Evolutionary conservation across 2,797 vertebrate species (phyloP), one percentile per base, ranked within the genome.

Genomic region (Lagorchestes hirsutus): DNA sequence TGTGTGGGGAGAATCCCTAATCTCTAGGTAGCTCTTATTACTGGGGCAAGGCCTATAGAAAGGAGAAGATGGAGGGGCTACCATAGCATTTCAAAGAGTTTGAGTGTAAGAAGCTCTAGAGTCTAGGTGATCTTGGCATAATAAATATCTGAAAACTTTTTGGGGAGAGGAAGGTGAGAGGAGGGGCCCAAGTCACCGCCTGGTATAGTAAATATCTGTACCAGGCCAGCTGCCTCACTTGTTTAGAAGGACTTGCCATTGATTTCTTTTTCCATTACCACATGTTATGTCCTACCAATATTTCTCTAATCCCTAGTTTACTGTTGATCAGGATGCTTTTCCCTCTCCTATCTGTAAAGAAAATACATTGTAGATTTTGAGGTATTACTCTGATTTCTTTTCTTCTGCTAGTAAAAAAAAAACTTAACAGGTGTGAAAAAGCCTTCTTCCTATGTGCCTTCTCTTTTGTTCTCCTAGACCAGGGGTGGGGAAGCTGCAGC

Each of bases 151-250:
- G 34, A n/a, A 74, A 74, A n/a, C 58, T n/a, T 18, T 74, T 74
- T 6, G 1, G 14, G 34, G 14, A 0, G 14, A 1, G 1, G 14
- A 16, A 1, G 34, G 34, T 1, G 34, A 5, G 57, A 59, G 57
- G 28, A 67, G 59, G 1, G 34, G 14, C 4, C 13, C 62, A 67
- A 31, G 13, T 11, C 29, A 59, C 11, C 29, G 3, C 58, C 31
- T 62, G 11, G 58, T 5, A 16, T n/a, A 5, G 62, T 34, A 67
- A 67, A 16, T 67, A 67, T n/a, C 13, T 67, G 13, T 31, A 67
- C 62, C 62, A 67, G 31, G 31, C 31, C 31, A n/a, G 62, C 12
- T 67, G 8, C 13, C 62, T n/a, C 57, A 59, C 57, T 59, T 29
- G 28, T 1, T 59, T 59, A 59, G 57, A 34, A 34, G 31, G 34